These are phyloP conservation scores for Hypomecis punctinalis DNA, from an alignment of 2,888 invertebrate genomes.

Conservation along the genomic window DNA sequence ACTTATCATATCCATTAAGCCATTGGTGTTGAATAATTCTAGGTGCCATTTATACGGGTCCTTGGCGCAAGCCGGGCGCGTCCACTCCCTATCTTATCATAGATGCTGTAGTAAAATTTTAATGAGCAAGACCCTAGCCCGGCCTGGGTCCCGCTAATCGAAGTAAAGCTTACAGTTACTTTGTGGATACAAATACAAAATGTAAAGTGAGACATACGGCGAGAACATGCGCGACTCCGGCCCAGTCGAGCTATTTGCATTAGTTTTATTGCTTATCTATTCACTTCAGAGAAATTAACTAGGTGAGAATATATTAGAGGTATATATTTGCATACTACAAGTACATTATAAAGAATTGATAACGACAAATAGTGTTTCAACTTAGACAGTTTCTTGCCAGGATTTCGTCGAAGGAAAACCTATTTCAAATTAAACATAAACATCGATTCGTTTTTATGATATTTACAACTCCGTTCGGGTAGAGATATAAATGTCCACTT, in stretches of 20 bases:
- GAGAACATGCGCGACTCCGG: conserved; percentile 32
- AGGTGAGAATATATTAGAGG: conserved; percentile 6
- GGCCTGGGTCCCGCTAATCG: conserved; percentile 66
- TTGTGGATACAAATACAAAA: conserved; percentile 58
- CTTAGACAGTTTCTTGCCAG: too few species aligned
- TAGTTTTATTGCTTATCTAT: conserved; percentile 39
- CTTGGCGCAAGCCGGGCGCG: conserved; percentile 46
- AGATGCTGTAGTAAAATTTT: conserved; percentile 70
- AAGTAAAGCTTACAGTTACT: conserved; percentile 63
- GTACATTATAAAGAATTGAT: too few species aligned
- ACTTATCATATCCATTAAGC: conserved; percentile 13
- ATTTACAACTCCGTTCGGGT: too few species aligned
- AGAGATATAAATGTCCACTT: background rate
- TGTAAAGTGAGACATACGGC: conserved; percentile 50
- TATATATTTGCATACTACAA: background rate
- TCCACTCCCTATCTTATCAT: conserved; percentile 62
- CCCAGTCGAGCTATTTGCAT: conserved; percentile 34
- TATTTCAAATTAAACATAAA: too few species aligned
- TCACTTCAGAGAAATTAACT: conserved; percentile 23
- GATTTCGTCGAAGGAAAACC: too few species aligned
- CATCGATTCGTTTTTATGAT: too few species aligned
- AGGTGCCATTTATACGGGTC: conserved; percentile 49
- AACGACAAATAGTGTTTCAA: too few species aligned
- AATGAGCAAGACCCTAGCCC: conserved; percentile 63
- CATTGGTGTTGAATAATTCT: conserved; percentile 36